Percentiles rank a stretch among this genome's conserved stretches.
Conservation (phyloP, 2,888 invertebrate genomes). For the Tiliacea aurago region DNA sequence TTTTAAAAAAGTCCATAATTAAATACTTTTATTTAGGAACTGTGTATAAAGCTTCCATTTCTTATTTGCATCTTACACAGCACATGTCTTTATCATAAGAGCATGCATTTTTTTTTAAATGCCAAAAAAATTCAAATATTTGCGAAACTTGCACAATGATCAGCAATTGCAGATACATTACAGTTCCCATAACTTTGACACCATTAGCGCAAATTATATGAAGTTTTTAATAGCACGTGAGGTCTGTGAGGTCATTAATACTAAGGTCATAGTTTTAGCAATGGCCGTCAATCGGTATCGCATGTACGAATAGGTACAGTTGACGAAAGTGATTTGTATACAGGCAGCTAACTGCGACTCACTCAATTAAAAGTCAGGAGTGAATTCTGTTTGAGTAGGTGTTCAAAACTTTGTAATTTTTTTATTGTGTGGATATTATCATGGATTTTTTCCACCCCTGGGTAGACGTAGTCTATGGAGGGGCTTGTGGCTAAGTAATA, state of each 20-base stretch:
- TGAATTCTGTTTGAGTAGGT: no score
- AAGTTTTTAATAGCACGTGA: constrained; percentile 40
- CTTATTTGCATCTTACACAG: neutral
- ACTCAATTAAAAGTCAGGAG: no score
- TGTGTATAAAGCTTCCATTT: neutral
- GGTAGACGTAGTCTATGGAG: no score
- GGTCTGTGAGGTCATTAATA: constrained; percentile 29
- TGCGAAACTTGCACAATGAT: constrained; percentile 31
- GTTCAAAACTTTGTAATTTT: no score
- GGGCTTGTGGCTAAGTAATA: no score
- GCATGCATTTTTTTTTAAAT: neutral
- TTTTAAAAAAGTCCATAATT: neutral
- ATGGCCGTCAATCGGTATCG: constrained; percentile 27
- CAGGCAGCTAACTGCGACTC: neutral
- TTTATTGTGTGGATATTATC: no score
- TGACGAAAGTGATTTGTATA: neutral
- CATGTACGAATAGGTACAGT: neutral
- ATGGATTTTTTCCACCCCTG: no score
- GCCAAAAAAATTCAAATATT: constrained; percentile 5
- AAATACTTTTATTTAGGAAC: neutral
- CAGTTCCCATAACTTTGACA: constrained; percentile 54
- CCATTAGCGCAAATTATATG: constrained; percentile 40
- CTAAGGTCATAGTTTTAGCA: constrained; percentile 47
- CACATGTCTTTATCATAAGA: neutral
- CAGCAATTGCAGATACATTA: constrained; percentile 16